phyloP scores from a whole-genome alignment of 1,140 invertebrate species.

The Listronotus bonariensis region DNA sequence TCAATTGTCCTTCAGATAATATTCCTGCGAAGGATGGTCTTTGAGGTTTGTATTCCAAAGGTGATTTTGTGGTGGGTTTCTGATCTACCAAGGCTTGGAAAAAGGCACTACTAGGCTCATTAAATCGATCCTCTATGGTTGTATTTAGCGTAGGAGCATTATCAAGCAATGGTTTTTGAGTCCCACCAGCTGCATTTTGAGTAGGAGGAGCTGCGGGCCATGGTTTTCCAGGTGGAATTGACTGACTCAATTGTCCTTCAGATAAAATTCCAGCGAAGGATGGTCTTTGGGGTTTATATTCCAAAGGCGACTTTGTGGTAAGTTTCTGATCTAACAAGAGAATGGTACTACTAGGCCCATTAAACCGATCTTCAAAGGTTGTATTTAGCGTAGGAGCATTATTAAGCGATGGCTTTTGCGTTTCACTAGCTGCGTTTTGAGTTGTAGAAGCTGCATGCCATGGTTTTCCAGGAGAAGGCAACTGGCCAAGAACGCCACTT shows the following conservation, averaged over 20 bases:
- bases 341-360: not conserved
- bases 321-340: too few relatives aligned
- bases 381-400: not conserved
- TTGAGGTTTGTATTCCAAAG: conserved; percentile 15
- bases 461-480: conserved; percentile 7
- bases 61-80: not conserved
- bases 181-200: not conserved
- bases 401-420: too few relatives aligned
- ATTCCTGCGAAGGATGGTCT: conserved; percentile 24
- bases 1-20: not conserved
- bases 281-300: conserved; percentile 11
- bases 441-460: conserved; percentile 11
- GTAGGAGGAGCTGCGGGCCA: conserved; percentile 15
- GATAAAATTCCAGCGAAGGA: conserved; percentile 15
- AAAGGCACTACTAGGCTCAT: not conserved
- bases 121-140: not conserved
- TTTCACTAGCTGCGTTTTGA: not conserved
- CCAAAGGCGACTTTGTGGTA: conserved; percentile 6
- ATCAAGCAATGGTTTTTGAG: not conserved
- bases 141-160: not conserved
- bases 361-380: too few relatives aligned
- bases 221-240: conserved; percentile 11
- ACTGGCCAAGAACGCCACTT: not conserved
- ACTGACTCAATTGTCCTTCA: not conserved
- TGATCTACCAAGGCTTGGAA: not conserved